Evolutionary conservation across 2,113 vertebrate species (phyloP).

Genomic region (Colossoma macropomum): DNA sequence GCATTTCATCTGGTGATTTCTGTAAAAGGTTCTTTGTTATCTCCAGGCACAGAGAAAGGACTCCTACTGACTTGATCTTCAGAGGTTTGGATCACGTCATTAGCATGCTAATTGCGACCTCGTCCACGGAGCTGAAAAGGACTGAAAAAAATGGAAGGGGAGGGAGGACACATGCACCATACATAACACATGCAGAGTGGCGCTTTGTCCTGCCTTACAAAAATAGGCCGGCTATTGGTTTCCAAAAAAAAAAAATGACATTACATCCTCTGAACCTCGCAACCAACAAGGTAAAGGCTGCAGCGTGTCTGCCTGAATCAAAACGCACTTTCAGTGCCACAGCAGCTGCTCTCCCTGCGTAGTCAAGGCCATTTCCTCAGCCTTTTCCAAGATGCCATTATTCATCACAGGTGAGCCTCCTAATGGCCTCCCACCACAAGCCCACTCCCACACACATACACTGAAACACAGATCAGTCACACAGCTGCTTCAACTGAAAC

Average conservation of each 20-base stretch:
- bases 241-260: slow-evolving; percentile 30
- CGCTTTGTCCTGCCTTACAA: slow-evolving; percentile 57
- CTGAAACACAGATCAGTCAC: neutral
- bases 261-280: slow-evolving; percentile 36
- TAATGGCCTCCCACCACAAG: slow-evolving; percentile 7
- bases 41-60: slow-evolving; percentile 65
- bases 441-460: slow-evolving; percentile 15
- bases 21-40: slow-evolving; percentile 75
- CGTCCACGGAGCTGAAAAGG: slow-evolving; percentile 60
- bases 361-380: slow-evolving; percentile 49
- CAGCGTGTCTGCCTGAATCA: slow-evolving; percentile 42
- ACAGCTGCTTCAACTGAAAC: neutral
- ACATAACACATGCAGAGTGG: slow-evolving; percentile 26
- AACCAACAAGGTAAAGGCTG: slow-evolving; percentile 28
- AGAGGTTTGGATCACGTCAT: slow-evolving; percentile 66
- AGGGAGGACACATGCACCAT: neutral
- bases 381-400: slow-evolving; percentile 48
- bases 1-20: slow-evolving; percentile 64
- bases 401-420: slow-evolving; percentile 45
- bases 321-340: slow-evolving; percentile 43
- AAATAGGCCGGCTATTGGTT: slow-evolving; percentile 58
- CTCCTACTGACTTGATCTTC: slow-evolving; percentile 69
- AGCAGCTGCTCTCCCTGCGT: slow-evolving; percentile 59
- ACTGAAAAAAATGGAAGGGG: slow-evolving; percentile 19
- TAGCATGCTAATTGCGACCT: slow-evolving; percentile 71